Base-by-base conservation (phyloP, 2,113 vertebrate species). In the Grallaria varia region DNA sequence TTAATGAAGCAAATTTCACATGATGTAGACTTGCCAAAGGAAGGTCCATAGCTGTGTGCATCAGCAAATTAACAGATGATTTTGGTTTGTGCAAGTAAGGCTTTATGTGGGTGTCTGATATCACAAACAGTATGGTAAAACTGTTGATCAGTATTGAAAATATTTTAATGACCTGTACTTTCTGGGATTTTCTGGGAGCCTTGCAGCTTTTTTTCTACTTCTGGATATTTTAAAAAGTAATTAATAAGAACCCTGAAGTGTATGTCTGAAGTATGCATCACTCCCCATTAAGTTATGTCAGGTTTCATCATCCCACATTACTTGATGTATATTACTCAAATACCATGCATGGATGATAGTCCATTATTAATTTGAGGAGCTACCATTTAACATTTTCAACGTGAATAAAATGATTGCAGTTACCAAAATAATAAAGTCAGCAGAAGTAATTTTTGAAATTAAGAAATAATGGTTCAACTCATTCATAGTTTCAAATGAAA, bases 381-480 rank as follows among this genome's bases (percentile, higher is more conserved):
- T 86, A 94, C 47, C 39, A 72, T 87, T 55, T 84, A 86, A 87
- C 31, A 86, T 76, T 95, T 95, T 89, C 49, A 92, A 64, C 19
- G 40, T 47, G 40, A 90, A 81, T 91, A 90, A 88, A 88, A 82
- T 42, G 5, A 81, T 6, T 11, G 14, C 63, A 83, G 47, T 89
- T 93, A 89, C 31, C 24, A 72, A 82, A 94, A 87, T 31, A 76
- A 62, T 58, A 58, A 39, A 64, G 68, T 69, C 66, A 93, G 37
- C 31, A 72, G 63, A 87, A 84, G 24, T 27, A 22, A 13, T 79
- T 59, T 87, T 44, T 59, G 27, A 95, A 92, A 91, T 84, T 87
- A 90, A 86, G 78, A 87, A 81, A 12, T 33, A 93, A 76, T 1
- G 6, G 47, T 77, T 91, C 64, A 79, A 56, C 28, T 83, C 33